Percentiles rank a stretch among this genome's conserved stretches.
These are phyloP conservation scores for Burhinus oedicnemus DNA, from an alignment of 2,113 vertebrate species.

Conservation along the genomic window DNA sequence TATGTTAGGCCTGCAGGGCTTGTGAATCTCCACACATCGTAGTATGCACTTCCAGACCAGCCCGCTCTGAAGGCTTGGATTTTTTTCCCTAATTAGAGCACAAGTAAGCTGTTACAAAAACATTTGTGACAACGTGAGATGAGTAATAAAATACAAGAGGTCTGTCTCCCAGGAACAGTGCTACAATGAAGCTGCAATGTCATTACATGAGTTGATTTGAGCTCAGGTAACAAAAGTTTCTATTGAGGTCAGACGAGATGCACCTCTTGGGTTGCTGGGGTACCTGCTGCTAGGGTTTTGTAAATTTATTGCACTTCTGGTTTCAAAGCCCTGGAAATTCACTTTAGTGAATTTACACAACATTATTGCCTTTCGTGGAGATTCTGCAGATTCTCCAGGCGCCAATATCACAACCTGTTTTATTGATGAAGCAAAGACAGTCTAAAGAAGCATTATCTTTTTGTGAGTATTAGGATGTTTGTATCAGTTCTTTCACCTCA, in stretches of 20 bases:
- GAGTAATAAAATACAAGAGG: background rate
- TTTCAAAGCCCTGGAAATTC: background rate
- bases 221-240: background rate
- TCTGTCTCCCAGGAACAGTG: background rate
- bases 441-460: background rate
- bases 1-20: conserved; percentile 6
- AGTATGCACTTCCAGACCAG: background rate
- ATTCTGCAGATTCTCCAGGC: background rate
- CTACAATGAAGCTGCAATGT: background rate
- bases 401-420: background rate
- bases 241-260: background rate
- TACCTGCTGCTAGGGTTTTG: background rate
- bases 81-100: conserved; percentile 12
- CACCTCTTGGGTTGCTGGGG: background rate
- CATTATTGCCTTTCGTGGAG: background rate
- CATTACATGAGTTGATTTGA: background rate
- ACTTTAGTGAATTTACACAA: background rate
- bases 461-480: background rate
- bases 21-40: background rate
- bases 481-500: background rate
- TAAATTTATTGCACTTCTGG: background rate
- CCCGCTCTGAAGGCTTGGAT: background rate
- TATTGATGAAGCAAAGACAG: background rate
- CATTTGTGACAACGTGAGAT: background rate
- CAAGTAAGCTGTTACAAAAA: conserved; percentile 6